phyloP scores from a whole-genome alignment of 1,140 invertebrate species.

The Batillaria attramentaria region DNA sequence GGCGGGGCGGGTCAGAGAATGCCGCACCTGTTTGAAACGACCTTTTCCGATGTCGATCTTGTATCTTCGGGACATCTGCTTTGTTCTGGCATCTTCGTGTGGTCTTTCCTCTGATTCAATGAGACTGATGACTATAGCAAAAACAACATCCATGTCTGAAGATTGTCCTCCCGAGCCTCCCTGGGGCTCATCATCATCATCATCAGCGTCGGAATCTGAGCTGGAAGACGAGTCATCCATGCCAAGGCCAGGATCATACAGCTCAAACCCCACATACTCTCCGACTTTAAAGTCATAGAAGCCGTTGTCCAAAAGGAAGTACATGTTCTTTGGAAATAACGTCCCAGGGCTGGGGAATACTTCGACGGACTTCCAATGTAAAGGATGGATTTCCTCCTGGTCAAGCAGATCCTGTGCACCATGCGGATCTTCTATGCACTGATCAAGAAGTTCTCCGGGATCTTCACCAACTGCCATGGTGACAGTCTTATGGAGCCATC shows the following conservation, averaged over 20 bases:
- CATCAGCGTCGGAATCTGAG: too few relatives aligned
- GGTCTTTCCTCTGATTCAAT: neutral
- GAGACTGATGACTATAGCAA: neutral
- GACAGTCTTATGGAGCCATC: neutral
- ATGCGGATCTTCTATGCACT: neutral
- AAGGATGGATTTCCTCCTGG: neutral
- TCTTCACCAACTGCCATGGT: neutral
- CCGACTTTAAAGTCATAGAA: conserved; percentile 43
- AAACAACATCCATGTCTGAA: too few relatives aligned
- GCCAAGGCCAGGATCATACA: conserved; percentile 47
- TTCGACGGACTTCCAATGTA: neutral
- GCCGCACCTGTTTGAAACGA: neutral
- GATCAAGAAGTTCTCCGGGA: neutral
- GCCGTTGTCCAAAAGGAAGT: conserved; percentile 50
- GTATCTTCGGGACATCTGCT: neutral
- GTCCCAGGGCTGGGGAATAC: conserved; percentile 48
- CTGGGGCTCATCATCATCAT: too few relatives aligned
- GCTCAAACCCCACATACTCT: conserved; percentile 53
- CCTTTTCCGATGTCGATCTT: conserved; percentile 9
- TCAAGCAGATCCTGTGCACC: neutral
- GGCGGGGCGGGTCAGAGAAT: too few relatives aligned
- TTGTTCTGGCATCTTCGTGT: neutral
- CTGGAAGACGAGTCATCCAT: too few relatives aligned
- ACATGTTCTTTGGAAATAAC: conserved; percentile 45
- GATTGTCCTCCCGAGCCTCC: neutral